Conservation (phyloP, 2,797 vertebrate species). For the Periparus ater region DNA sequence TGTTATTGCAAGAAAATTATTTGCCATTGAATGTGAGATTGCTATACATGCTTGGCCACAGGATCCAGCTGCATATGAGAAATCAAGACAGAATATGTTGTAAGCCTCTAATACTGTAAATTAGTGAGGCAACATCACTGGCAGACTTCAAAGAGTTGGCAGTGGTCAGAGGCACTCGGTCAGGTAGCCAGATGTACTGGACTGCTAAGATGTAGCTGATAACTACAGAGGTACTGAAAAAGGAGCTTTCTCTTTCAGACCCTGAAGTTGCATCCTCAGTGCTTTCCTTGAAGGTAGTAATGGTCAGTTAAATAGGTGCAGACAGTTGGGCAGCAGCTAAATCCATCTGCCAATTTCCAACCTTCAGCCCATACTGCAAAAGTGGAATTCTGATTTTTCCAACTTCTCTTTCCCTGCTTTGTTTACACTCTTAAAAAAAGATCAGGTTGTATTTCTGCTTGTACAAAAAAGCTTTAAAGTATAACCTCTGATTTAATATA, state of each 20-base stretch:
- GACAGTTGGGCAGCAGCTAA: background rate
- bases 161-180: background rate
- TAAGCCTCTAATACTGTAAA: background rate
- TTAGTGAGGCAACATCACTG: background rate
- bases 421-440: background rate
- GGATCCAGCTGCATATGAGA: background rate
- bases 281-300: background rate
- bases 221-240: background rate
- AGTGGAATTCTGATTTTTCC: background rate
- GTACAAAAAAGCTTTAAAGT: background rate
- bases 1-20: background rate
- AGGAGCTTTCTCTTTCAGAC: background rate
- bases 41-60: fast-evolving
- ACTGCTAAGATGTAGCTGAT: background rate
- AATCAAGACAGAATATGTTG: background rate
- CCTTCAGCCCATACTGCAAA: background rate
- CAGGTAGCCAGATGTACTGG: background rate
- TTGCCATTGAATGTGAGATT: background rate
- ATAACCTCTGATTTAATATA: background rate
- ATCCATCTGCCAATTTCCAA: background rate
- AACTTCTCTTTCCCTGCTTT: background rate
- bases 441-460: background rate
- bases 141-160: background rate
- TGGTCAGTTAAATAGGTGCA: background rate
- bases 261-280: background rate